phyloP scores from a whole-genome alignment of 2,797 vertebrate species.

The Toxotes lorentzi region DNA sequence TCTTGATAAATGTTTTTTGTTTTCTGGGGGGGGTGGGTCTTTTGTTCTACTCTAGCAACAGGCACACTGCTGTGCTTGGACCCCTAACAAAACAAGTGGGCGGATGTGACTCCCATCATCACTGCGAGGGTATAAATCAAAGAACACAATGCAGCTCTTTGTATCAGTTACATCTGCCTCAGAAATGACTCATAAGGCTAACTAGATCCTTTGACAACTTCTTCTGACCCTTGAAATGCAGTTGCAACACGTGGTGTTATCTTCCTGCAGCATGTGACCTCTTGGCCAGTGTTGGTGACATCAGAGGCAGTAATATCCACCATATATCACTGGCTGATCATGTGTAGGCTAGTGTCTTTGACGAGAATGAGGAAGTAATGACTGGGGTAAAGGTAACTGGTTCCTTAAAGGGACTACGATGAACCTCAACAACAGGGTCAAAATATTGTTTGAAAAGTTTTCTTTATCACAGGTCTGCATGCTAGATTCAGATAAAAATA shows the following conservation, averaged over 20 bases:
- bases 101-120: slow-evolving; percentile 54
- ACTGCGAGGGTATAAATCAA: slow-evolving; percentile 62
- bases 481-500: background rate
- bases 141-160: slow-evolving; percentile 49
- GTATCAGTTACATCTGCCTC: slow-evolving; percentile 42
- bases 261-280: slow-evolving; percentile 30
- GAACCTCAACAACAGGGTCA: background rate
- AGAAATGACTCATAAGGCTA: slow-evolving; percentile 48
- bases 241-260: slow-evolving; percentile 31
- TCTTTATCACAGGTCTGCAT: background rate
- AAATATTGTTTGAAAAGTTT: slow-evolving; percentile 5
- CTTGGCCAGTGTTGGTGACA: slow-evolving; percentile 35
- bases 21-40: slow-evolving; percentile 11
- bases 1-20: slow-evolving; percentile 46
- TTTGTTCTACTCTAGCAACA: slow-evolving; percentile 57
- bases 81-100: slow-evolving; percentile 66
- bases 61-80: slow-evolving; percentile 48
- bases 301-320: slow-evolving; percentile 45
- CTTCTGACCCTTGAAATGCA: slow-evolving; percentile 45
- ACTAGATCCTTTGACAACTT: slow-evolving; percentile 49
- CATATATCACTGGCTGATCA: slow-evolving; percentile 36
- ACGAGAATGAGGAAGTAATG: slow-evolving; percentile 34
- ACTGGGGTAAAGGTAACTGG: slow-evolving; percentile 6
- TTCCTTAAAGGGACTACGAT: background rate
- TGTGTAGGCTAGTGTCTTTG: slow-evolving; percentile 15